Conservation (phyloP, 2,888 invertebrate species). For the Leucoptera coffeella region DNA sequence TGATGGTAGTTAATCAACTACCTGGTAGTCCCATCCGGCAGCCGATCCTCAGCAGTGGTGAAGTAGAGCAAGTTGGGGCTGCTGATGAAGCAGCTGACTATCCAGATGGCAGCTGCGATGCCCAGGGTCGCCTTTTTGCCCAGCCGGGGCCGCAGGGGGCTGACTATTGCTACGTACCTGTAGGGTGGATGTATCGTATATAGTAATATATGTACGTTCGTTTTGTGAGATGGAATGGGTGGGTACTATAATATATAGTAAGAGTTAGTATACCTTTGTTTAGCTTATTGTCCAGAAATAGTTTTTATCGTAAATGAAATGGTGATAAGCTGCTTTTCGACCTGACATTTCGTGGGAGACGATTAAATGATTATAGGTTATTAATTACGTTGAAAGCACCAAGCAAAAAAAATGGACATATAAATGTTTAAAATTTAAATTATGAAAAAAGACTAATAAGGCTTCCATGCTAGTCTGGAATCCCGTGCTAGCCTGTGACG, state of each 20-base stretch:
- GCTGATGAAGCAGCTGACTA: conserved; percentile 70
- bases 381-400: no score
- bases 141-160: conserved; percentile 83
- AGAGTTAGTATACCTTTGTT: no score
- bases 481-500: no score
- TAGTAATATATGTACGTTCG: not conserved
- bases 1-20: conserved; percentile 8
- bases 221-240: no score
- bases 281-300: no score
- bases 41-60: conserved; percentile 59
- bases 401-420: no score
- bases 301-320: no score
- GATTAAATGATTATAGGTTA: no score
- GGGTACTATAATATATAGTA: no score
- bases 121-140: conserved; percentile 77
- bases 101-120: conserved; percentile 82
- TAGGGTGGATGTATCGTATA: conserved; percentile 9
- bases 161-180: conserved; percentile 95
- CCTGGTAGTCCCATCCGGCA: conserved; percentile 32
- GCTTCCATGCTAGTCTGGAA: no score
- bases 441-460: not conserved
- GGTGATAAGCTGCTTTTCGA: not conserved
- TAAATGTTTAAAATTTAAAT: no score
- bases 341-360: not conserved
- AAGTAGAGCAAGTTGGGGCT: conserved; percentile 82